Percentiles rank a stretch among this genome's conserved stretches.
These are phyloP conservation scores for Pseudococcus jackbeardsleyi DNA, from an alignment of 2,888 invertebrate genomes.

Conservation along the genomic window DNA sequence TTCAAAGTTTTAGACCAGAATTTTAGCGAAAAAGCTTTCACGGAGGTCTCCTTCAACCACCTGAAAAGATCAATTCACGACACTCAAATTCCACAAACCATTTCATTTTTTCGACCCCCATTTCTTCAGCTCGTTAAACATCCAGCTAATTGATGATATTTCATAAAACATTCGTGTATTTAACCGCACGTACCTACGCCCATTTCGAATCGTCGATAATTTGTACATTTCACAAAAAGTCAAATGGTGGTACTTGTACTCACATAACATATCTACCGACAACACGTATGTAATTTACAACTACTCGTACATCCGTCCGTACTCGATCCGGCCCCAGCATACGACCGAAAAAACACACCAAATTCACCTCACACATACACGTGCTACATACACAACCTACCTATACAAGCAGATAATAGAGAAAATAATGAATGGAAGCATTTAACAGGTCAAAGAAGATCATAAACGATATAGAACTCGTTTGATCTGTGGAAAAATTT, in stretches of 20 bases:
- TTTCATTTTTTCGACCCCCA: background rate
- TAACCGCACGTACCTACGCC: conserved; percentile 16
- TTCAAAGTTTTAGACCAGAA: too few species aligned
- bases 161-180: background rate
- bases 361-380: conserved; percentile 9
- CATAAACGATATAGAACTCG: conserved; percentile 23
- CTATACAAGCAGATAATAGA: background rate
- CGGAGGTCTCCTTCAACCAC: too few species aligned
- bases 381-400: background rate
- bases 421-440: conserved; percentile 20
- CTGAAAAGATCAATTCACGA: too few species aligned
- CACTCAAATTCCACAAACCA: background rate
- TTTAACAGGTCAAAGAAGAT: conserved; percentile 33
- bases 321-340: background rate
- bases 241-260: background rate
- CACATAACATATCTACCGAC: background rate
- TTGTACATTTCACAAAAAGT: conserved; percentile 28
- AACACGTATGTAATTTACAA: conserved; percentile 22
- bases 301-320: conserved; percentile 24
- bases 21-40: too few species aligned
- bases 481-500: conserved; percentile 4
- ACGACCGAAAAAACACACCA: background rate
- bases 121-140: background rate
- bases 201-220: conserved; percentile 30
- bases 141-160: background rate